Evolutionary conservation across 2,113 vertebrate genomes (phyloP).

Genomic region (Silurus glanis): DNA sequence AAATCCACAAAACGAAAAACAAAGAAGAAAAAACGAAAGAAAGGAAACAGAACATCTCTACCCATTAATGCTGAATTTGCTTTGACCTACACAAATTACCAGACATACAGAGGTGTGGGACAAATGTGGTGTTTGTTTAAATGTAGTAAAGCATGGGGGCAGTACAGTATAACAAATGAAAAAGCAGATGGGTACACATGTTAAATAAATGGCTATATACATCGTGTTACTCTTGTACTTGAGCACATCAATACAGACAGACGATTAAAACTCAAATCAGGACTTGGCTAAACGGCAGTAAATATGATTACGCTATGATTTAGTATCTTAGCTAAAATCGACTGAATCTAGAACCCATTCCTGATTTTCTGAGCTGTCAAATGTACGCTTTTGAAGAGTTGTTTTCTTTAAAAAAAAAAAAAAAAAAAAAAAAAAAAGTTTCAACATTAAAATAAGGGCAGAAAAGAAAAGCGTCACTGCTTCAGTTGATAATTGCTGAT

Average conservation of each 20-base stretch:
- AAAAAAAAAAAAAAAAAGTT: background rate
- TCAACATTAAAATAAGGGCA: background rate
- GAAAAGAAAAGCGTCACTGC: background rate
- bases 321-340: background rate
- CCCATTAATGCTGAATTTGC: slow-evolving; percentile 50
- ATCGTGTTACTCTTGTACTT: slow-evolving; percentile 31
- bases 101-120: slow-evolving; percentile 43
- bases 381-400: background rate
- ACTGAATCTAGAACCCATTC: background rate
- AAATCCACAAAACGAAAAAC: slow-evolving; percentile 17
- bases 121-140: slow-evolving; percentile 35
- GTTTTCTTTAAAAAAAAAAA: background rate
- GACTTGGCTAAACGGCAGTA: background rate
- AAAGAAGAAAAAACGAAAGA: background rate
- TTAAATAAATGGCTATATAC: slow-evolving; percentile 43
- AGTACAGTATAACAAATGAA: slow-evolving; percentile 34
- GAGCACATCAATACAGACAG: slow-evolving; percentile 14
- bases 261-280: background rate
- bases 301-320: background rate
- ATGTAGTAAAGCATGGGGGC: slow-evolving; percentile 35
- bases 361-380: background rate
- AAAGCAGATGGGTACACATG: slow-evolving; percentile 32
- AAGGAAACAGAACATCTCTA: background rate
- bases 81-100: slow-evolving; percentile 46
- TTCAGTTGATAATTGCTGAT: background rate